phyloP scores from a whole-genome alignment of 23 tunicate genomes.

The Aplidium turbinatum region DNA sequence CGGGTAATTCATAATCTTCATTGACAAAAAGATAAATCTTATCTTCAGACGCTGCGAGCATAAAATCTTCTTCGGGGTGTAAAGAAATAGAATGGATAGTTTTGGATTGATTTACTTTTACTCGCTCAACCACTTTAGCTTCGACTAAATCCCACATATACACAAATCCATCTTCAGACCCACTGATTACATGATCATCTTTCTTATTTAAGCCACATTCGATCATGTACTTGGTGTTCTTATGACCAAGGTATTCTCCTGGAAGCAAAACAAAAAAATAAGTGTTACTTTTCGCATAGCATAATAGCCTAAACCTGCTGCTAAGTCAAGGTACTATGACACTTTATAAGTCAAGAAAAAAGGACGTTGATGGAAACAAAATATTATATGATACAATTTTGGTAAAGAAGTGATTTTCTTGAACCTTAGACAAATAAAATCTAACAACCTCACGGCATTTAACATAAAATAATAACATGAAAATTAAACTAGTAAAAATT shows the following conservation, averaged over 20 bases:
- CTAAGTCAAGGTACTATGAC: too few relatives aligned
- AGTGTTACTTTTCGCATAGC: too few relatives aligned
- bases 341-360: too few relatives aligned
- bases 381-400: too few relatives aligned
- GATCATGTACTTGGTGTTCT: conserved; percentile 76
- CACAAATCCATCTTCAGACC: conserved; percentile 87
- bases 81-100: conserved; percentile 58
- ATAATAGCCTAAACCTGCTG: too few relatives aligned
- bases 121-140: conserved; percentile 56
- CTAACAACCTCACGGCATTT: too few relatives aligned
- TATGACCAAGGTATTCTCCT: conserved; percentile 92
- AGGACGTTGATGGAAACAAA: too few relatives aligned
- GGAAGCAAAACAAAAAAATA: conserved; percentile 7
- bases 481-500: too few relatives aligned
- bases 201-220: conserved; percentile 74
- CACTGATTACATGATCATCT: conserved; percentile 90
- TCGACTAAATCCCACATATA: conserved; percentile 92
- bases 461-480: too few relatives aligned
- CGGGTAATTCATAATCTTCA: conserved; percentile 29
- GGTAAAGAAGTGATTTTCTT: too few relatives aligned
- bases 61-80: conserved; percentile 72
- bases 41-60: conserved; percentile 75
- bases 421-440: too few relatives aligned
- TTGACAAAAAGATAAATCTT: conserved; percentile 38
- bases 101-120: conserved; percentile 39